phyloP scores from a whole-genome alignment of 1,140 invertebrate species.

The Megalonaias nervosa region DNA sequence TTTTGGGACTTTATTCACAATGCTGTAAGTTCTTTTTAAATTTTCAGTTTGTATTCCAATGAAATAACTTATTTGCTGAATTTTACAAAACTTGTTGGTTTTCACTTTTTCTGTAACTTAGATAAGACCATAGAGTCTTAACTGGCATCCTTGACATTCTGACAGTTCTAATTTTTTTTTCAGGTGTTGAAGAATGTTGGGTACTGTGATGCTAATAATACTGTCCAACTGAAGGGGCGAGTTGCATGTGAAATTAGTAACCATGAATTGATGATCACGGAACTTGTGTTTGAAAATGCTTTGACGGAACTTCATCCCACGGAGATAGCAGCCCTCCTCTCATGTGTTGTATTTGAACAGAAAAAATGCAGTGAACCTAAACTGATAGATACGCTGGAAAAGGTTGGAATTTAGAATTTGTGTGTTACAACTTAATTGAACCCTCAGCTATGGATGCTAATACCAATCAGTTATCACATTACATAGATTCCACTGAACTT shows the following conservation, averaged over 20 bases:
- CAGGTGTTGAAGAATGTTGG: slow-evolving; percentile 84
- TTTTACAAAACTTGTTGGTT: no score
- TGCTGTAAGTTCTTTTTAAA: no score
- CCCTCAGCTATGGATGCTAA: background rate
- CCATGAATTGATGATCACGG: slow-evolving; percentile 93
- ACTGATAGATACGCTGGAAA: slow-evolving; percentile 57
- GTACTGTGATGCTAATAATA: slow-evolving; percentile 80
- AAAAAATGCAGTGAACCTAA: slow-evolving; percentile 75
- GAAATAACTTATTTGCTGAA: no score
- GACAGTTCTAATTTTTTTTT: slow-evolving; percentile 23
- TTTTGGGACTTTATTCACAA: no score
- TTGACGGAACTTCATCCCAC: slow-evolving; percentile 87
- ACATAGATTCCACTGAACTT: no score
- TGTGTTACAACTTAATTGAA: slow-evolving; percentile 27
- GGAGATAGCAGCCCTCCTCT: slow-evolving; percentile 94
- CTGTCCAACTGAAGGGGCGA: slow-evolving; percentile 88
- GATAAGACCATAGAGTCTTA: no score
- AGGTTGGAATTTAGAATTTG: slow-evolving; percentile 44
- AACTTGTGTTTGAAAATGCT: slow-evolving; percentile 94
- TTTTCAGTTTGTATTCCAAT: no score
- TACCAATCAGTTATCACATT: no score
- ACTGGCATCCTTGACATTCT: background rate
- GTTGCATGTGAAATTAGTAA: slow-evolving; percentile 97
- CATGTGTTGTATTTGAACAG: slow-evolving; percentile 93
- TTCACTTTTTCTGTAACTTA: no score